phyloP scores from a whole-genome alignment of 1,140 invertebrate genomes.

The Eueides isabella region DNA sequence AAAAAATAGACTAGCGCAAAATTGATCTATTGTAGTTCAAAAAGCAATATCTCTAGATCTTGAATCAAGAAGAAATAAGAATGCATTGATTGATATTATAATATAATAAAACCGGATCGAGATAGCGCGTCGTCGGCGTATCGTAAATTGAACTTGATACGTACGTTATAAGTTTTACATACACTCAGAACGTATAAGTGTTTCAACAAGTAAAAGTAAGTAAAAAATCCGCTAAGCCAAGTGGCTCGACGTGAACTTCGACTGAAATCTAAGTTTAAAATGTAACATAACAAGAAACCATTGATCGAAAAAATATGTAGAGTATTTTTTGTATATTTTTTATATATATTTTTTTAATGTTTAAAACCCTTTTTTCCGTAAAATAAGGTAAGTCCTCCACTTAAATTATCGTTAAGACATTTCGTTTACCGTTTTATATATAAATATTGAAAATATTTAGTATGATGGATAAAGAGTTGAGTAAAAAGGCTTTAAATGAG shows the following conservation, averaged over 20 bases:
- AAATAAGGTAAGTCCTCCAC: too few relatives aligned
- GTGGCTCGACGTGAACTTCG: not conserved
- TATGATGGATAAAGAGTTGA: too few relatives aligned
- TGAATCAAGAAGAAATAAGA: not conserved
- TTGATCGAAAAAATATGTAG: too few relatives aligned
- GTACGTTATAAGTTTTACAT: not conserved
- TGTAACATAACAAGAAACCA: not conserved
- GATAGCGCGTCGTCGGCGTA: conserved; percentile 1
- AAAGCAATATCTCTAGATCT: not conserved
- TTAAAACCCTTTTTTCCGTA: too few relatives aligned
- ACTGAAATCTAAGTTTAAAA: not conserved
- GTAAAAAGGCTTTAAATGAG: too few relatives aligned
- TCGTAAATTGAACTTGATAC: conserved; percentile 11
- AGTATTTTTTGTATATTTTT: too few relatives aligned
- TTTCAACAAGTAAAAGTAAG: not conserved
- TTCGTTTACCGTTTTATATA: too few relatives aligned
- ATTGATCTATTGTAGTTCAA: not conserved
- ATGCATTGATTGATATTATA: not conserved
- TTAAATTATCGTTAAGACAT: too few relatives aligned
- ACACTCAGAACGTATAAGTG: not conserved
- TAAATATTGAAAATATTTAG: too few relatives aligned
- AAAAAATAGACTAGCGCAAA: not conserved
- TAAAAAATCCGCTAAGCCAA: not conserved
- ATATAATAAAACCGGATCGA: not conserved
- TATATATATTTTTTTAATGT: too few relatives aligned